Evolutionary conservation across 2,797 vertebrate genomes (phyloP).

Genomic region (Galago senegalensis): DNA sequence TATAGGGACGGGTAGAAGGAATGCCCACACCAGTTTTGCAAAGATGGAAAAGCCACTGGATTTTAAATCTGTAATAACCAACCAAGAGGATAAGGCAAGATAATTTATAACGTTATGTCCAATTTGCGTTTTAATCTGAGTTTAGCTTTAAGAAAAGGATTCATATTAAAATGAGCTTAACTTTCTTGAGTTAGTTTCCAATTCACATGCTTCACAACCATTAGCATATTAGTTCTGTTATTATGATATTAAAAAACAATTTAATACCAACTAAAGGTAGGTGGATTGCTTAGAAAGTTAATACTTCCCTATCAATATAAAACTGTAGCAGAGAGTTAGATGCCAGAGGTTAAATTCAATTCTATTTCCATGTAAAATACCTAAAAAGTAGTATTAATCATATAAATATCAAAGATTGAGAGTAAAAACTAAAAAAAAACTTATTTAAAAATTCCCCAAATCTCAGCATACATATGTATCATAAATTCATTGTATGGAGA

Average conservation of each 20-base stretch:
- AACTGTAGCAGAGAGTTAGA: neutral
- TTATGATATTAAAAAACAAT: neutral
- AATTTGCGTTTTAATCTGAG: neutral
- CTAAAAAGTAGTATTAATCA: neutral
- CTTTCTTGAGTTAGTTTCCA: neutral
- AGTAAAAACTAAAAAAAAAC: neutral
- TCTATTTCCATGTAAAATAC: conserved; percentile 40
- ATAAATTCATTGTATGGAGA: neutral
- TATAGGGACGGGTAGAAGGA: neutral
- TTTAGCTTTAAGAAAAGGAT: neutral
- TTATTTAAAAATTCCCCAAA: neutral
- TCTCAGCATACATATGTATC: neutral
- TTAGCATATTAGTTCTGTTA: conserved; percentile 8
- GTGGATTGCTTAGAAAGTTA: conserved; percentile 16
- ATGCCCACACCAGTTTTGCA: neutral
- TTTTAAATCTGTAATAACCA: conserved; percentile 46
- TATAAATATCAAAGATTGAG: conserved; percentile 1
- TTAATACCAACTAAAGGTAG: conserved; percentile 23
- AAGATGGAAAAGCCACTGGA: neutral
- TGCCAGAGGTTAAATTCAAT: conserved; percentile 32
- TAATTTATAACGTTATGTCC: neutral
- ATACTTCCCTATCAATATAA: neutral
- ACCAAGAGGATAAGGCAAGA: neutral
- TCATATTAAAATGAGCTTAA: conserved; percentile 1
- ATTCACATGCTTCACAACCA: conserved; percentile 2